Evolutionary conservation across 2,797 vertebrate genomes (phyloP).

Genomic region (Micropoecilia bifurca): DNA sequence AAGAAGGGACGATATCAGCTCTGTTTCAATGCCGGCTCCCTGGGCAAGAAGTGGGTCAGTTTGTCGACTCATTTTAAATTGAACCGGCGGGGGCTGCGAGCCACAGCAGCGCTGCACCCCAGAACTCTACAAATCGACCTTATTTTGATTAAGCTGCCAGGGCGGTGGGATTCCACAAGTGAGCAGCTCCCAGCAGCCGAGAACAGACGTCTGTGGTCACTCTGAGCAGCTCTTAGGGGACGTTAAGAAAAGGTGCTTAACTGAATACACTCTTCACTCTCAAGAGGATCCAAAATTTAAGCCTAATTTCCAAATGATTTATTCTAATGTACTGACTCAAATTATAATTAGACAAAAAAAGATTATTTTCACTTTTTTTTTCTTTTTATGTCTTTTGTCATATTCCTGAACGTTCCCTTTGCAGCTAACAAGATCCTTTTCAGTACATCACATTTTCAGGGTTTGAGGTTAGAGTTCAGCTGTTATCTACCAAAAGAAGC

Average conservation of each 20-base stretch:
- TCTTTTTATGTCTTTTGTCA: not conserved
- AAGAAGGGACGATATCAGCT: slow-evolving; percentile 60
- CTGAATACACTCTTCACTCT: slow-evolving; percentile 4
- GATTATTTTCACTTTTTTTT: not conserved
- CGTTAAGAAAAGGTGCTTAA: slow-evolving; percentile 21
- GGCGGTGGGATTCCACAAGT: slow-evolving; percentile 26
- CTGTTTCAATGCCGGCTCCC: slow-evolving; percentile 55
- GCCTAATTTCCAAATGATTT: slow-evolving; percentile 13
- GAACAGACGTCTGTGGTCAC: slow-evolving; percentile 34
- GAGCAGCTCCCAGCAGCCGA: slow-evolving; percentile 50
- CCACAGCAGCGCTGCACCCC: slow-evolving; percentile 44
- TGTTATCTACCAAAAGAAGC: slow-evolving; percentile 27
- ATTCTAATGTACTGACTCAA: not conserved
- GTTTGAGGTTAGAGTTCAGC: slow-evolving; percentile 25
- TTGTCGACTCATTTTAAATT: slow-evolving; percentile 56
- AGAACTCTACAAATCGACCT: slow-evolving; percentile 59
- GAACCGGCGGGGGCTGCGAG: slow-evolving; percentile 46
- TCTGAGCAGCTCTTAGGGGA: slow-evolving; percentile 46
- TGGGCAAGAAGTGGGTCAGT: slow-evolving; percentile 54
- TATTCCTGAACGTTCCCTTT: not conserved
- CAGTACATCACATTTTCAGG: slow-evolving; percentile 10
- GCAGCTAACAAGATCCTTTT: not conserved
- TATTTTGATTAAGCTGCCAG: slow-evolving; percentile 54
- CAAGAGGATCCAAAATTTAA: not conserved
- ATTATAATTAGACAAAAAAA: not conserved